phyloP scores from a whole-genome alignment of 2,797 vertebrate genomes.

The Poeciliopsis presidionis region DNA sequence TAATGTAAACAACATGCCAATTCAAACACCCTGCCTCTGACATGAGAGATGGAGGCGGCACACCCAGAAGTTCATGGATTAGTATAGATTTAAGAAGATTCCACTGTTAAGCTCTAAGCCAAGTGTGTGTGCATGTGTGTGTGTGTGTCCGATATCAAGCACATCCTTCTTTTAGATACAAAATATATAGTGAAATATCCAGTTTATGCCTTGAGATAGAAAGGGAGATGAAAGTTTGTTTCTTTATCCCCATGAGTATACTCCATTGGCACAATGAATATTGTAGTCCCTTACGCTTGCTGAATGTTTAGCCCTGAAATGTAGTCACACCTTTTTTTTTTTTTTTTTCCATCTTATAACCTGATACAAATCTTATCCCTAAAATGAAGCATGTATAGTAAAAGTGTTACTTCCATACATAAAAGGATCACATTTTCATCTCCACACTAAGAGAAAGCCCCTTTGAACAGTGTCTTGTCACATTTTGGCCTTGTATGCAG shows the following conservation, averaged over 20 bases:
- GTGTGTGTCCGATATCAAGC: slow-evolving; percentile 48
- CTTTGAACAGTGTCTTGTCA: background rate
- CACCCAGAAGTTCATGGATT: slow-evolving; percentile 85
- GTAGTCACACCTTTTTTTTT: background rate
- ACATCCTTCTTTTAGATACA: slow-evolving; percentile 51
- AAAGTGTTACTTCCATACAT: background rate
- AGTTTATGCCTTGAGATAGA: slow-evolving; percentile 41
- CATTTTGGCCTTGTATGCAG: background rate
- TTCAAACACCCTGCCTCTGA: slow-evolving; percentile 31
- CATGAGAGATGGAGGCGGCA: slow-evolving; percentile 65
- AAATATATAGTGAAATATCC: slow-evolving; percentile 34
- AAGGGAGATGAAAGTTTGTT: background rate
- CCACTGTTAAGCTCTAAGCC: slow-evolving; percentile 69
- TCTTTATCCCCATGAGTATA: background rate
- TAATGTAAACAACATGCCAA: slow-evolving; percentile 28
- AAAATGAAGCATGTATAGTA: background rate
- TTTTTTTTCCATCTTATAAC: no score
- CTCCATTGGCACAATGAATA: background rate
- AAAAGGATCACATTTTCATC: background rate
- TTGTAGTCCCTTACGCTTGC: background rate
- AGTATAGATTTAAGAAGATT: slow-evolving; percentile 83
- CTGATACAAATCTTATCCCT: background rate
- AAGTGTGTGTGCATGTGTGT: slow-evolving; percentile 11
- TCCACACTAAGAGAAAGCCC: background rate
- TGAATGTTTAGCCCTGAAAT: background rate